Base-by-base conservation (phyloP, 30 jellyfish, hydroid and myxozoan species). In the Clytia hemisphaerica region DNA sequence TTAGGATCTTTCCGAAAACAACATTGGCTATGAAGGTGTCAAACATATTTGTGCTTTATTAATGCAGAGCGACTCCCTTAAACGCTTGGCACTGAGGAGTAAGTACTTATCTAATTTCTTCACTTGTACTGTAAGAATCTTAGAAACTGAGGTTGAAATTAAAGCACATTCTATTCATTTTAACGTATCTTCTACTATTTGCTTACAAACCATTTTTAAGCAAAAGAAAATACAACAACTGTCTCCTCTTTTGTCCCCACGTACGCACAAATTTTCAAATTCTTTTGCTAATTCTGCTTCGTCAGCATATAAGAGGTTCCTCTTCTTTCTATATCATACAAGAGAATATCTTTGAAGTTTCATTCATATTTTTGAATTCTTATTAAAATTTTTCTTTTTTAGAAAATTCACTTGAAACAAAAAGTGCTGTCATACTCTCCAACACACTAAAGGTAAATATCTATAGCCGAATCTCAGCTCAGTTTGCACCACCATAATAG, bases 1-100 rank as follows among this genome's bases (percentile, higher is more conserved):
- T 36, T 36, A 86, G 96, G 96, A 86, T 78, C 47, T 86, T 18
- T 78, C 96, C 2, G 96, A 86, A 31, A 86, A 86, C 55, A 80
- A 57, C 25, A 79, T 86, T 64, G 94, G 94, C 36, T 34, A 78
- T 27, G 83, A 86, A 1, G 96, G 96, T 0, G 77, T 86, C 14
- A 64, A 66, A 1, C 35, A 78, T 2, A 33, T 86, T 1, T 58
- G 82, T 35, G 86, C 67, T 53, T 85, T 86, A 22, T 28, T 86
- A 37, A 37, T 29, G 27, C 79, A 72, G 36, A 86, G 94, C 4
- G 72, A 86, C 37, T 78, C 89, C 37, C 57, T 86, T 4, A 78
- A 79, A 68, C 78, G 62, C 37, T 58, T 86, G 27, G 63, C 66
- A 12, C 34, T 86, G 59, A 72, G 69, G 55, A 94, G 96, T 86